A percentile compares a stretch with the other conserved stretches of the same genome.
These are phyloP conservation scores for Epinotia bilunana DNA, from an alignment of 2,888 invertebrate genomes.

Conservation along the genomic window DNA sequence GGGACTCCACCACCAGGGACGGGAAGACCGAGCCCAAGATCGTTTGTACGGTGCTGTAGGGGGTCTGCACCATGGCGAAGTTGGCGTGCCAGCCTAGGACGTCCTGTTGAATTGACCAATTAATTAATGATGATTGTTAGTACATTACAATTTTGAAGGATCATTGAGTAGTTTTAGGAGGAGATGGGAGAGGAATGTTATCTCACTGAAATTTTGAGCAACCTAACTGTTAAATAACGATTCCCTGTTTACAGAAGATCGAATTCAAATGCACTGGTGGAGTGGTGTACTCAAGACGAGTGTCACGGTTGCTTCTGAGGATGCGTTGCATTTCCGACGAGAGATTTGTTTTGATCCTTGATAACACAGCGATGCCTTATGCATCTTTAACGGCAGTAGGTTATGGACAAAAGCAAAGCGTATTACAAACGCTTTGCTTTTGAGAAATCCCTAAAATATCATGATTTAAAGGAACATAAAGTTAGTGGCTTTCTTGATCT, in stretches of 20 bases:
- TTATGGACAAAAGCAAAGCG: too few species aligned
- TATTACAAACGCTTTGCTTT: too few species aligned
- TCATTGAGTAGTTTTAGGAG: neutral
- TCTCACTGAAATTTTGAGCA: neutral
- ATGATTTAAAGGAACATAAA: too few species aligned
- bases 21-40: constrained; percentile 68
- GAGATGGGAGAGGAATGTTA: neutral
- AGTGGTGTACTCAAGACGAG: too few species aligned
- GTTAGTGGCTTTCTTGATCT: too few species aligned
- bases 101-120: constrained; percentile 58
- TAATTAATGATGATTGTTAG: neutral
- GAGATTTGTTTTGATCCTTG: neutral
- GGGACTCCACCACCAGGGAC: constrained; percentile 65
- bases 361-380: too few species aligned
- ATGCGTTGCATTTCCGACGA: neutral
- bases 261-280: neutral
- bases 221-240: neutral
- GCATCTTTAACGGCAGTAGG: too few species aligned
- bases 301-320: neutral
- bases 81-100: constrained; percentile 60
- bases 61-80: constrained; percentile 48
- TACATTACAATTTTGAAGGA: neutral
- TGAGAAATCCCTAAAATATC: too few species aligned
- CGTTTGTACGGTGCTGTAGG: constrained; percentile 45
- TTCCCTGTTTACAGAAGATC: neutral